phyloP scores from a whole-genome alignment of 2,113 vertebrate species.

The Sphaerodactylus townsendi region DNA sequence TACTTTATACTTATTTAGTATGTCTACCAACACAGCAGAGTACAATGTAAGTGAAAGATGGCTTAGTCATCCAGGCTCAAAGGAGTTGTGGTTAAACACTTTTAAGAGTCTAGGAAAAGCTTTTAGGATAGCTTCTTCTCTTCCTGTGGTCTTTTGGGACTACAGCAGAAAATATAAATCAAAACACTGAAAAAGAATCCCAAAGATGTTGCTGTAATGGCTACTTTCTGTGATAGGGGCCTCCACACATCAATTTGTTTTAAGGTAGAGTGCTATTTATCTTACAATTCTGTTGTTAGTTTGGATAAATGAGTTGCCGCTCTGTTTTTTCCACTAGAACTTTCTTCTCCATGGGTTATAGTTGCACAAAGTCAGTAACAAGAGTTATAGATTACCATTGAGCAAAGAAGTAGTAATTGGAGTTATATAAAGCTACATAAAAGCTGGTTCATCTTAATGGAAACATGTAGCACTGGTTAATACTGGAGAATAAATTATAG shows the following conservation, averaged over 20 bases:
- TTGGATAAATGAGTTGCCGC: background rate
- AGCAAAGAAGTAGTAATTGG: conserved; percentile 21
- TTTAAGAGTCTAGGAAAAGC: conserved; percentile 15
- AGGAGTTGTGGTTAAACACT: conserved; percentile 13
- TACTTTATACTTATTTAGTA: background rate
- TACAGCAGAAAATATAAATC: background rate
- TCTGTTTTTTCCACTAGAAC: background rate
- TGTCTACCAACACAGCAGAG: conserved; percentile 1
- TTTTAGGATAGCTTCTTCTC: background rate
- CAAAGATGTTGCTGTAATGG: background rate
- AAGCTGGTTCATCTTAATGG: conserved; percentile 47
- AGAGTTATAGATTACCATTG: conserved; percentile 15
- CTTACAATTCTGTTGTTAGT: background rate
- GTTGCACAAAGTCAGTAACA: conserved; percentile 15
- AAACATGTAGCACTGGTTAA: conserved; percentile 48
- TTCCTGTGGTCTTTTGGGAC: rapidly evolving
- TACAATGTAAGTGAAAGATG: conserved; percentile 6
- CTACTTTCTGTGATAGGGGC: background rate
- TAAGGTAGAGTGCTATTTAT: background rate
- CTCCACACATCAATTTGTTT: background rate
- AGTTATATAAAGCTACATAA: conserved; percentile 26
- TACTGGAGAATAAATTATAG: conserved; percentile 47
- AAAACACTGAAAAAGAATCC: background rate
- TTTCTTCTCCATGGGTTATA: background rate
- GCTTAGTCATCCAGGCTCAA: conserved; percentile 6